These are phyloP conservation scores for Bombus huntii DNA, from an alignment of 1,140 invertebrate species.

Conservation along the genomic window DNA sequence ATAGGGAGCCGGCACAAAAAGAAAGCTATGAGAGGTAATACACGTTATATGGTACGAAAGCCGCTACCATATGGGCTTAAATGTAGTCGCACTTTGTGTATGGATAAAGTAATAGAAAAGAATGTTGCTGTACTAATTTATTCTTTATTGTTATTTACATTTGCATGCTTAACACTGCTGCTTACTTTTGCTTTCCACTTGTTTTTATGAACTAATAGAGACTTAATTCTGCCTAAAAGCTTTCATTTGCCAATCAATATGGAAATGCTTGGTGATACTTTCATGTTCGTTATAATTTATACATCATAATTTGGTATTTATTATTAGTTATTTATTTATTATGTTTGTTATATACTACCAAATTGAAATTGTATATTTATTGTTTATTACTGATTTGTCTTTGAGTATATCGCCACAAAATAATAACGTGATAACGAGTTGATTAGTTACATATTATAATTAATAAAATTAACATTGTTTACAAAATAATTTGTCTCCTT, in stretches of 20 bases:
- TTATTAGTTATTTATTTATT: conserved; percentile 51
- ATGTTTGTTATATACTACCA: conserved; percentile 59
- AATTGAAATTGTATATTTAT: conserved; percentile 54
- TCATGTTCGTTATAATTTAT: conserved; percentile 53
- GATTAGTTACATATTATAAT: conserved; percentile 41
- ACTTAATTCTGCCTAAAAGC: background rate
- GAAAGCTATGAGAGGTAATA: conserved; percentile 81
- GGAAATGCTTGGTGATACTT: conserved; percentile 36
- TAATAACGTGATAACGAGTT: conserved; percentile 45
- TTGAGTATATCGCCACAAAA: conserved; percentile 48
- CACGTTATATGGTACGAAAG: conserved; percentile 69
- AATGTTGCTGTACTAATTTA: conserved; percentile 72
- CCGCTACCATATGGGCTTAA: conserved; percentile 67
- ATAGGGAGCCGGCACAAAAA: conserved; percentile 81
- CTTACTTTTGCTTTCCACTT: conserved; percentile 74
- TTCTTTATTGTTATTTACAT: conserved; percentile 72
- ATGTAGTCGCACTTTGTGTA: conserved; percentile 68
- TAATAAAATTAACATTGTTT: conserved; percentile 57
- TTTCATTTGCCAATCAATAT: conserved; percentile 22
- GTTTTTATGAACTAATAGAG: conserved; percentile 60
- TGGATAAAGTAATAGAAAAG: conserved; percentile 72
- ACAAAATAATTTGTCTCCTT: conserved; percentile 24
- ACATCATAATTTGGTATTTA: conserved; percentile 53
- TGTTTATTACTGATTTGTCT: conserved; percentile 52
- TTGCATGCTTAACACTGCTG: conserved; percentile 73